phyloP scores from a whole-genome alignment of 2,888 invertebrate genomes.

The Rhagophthalmus giganteus region DNA sequence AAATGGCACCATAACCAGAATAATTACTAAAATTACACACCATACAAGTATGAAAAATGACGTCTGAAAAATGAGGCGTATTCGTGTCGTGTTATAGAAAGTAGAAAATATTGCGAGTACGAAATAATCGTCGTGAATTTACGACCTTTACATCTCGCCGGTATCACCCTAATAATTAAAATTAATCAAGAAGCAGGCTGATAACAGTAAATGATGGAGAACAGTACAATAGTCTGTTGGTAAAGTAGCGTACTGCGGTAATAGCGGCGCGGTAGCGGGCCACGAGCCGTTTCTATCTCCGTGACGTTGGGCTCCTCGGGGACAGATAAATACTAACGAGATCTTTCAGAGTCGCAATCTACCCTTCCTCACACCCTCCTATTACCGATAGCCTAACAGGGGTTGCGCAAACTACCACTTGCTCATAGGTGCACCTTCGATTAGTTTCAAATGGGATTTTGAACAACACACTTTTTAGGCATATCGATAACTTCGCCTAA shows the following conservation, averaged over 20 bases:
- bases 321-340: conserved; percentile 57
- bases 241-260: conserved; percentile 37
- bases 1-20: conserved; percentile 9
- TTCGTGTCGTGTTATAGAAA: conserved; percentile 5
- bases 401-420: conserved; percentile 29
- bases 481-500: too few relatives aligned
- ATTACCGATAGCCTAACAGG: conserved; percentile 33
- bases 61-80: conserved; percentile 7
- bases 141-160: conserved; percentile 26
- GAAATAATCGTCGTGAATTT: conserved; percentile 18
- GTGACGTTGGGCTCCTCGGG: conserved; percentile 46
- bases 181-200: conserved; percentile 53
- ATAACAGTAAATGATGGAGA: conserved; percentile 54
- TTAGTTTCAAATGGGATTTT: conserved; percentile 29
- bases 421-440: conserved; percentile 27
- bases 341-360: conserved; percentile 53
- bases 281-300: conserved; percentile 44
- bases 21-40: conserved; percentile 11
- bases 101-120: conserved; percentile 8
- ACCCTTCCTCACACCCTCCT: conserved; percentile 46
- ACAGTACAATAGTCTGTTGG: conserved; percentile 31
- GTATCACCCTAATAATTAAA: conserved; percentile 51
- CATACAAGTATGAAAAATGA: conserved; percentile 6
- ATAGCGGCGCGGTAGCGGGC: conserved; percentile 36
- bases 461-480: conserved; percentile 24